Evolutionary conservation across 2,113 vertebrate species (phyloP), one percentile per base, ranked within the genome.

Genomic region (Aythya baeri): DNA sequence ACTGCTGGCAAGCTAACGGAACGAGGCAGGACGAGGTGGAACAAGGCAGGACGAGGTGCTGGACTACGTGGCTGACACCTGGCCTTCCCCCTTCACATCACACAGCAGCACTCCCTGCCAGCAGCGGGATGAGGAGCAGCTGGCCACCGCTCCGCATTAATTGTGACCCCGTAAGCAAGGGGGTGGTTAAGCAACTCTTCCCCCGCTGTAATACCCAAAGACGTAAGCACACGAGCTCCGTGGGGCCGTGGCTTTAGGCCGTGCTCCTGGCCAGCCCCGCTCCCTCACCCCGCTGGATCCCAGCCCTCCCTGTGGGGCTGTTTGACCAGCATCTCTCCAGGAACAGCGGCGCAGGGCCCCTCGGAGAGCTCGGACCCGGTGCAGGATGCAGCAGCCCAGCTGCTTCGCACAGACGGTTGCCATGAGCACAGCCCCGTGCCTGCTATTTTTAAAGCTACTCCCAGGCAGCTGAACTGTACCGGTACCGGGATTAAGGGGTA

Each of bases 401-500:
- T 93, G 95, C 94, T 93, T 80, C 71, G 79, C 77, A 87, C 83
- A 88, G 93, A 32, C 3, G 59, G 95, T 95, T 93, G 91, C 93
- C 86, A 96, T 96, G 91, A 96, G 89, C 54, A 95, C 89, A 78
- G 70, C 58, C 52, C 85, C 27, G 27, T 1, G 22, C 16, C 46
- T 93, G 86, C 93, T 91, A 96, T 96, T 95, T 97, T 96, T 96
- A 89, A 94, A 94, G 71, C 36, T 74, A 49, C 55, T 92, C 41
- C 41, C 41, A 96, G 86, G 96, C 70, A 91, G 72, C 52, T 65
- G 77, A 92, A 94, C 70, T 5, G 41, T 41, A 41, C 41, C 13
- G 12, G 41, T 41, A 13, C 41, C 11, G 41, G 41, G 41, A 41
- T 41, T 12, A 41, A 41, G 11, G 41, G 41, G 41, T 41, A 41